Evolutionary conservation across 2,888 invertebrate genomes (phyloP).

Genomic region (Gonocerus acuteangulatus): DNA sequence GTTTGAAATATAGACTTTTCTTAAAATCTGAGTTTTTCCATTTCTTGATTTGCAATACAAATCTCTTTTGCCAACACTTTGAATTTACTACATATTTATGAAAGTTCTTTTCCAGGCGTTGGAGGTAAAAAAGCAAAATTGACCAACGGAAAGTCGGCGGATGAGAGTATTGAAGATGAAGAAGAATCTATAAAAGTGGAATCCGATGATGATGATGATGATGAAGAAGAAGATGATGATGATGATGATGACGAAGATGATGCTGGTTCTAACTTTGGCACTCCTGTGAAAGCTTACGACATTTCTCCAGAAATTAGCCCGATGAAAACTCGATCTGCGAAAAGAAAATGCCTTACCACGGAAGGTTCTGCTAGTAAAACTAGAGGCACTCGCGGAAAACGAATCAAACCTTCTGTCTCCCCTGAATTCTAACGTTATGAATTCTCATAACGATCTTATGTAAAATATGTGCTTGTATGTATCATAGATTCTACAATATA

Average conservation of each 20-base stretch:
- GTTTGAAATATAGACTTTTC: too few relatives aligned
- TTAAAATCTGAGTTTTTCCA: too few relatives aligned
- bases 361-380: neutral
- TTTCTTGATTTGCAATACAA: too few relatives aligned
- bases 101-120: too few relatives aligned
- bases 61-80: too few relatives aligned
- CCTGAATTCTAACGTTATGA: neutral
- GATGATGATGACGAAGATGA: slow-evolving; percentile 11
- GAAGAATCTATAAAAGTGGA: neutral
- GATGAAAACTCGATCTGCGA: slow-evolving; percentile 8
- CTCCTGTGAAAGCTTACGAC: slow-evolving; percentile 8
- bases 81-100: too few relatives aligned
- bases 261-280: neutral
- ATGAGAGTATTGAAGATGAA: too few relatives aligned
- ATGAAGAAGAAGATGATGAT: slow-evolving; percentile 1
- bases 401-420: slow-evolving; percentile 10
- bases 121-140: too few relatives aligned
- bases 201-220: neutral
- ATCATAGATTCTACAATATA: neutral
- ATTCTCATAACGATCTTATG: neutral
- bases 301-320: slow-evolving; percentile 15
- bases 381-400: neutral
- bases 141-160: too few relatives aligned
- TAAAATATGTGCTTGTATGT: neutral
- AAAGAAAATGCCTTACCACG: slow-evolving; percentile 2